These are phyloP conservation scores for Terrapene triunguis DNA, from an alignment of 2,113 vertebrate genomes.

Conservation along the genomic window DNA sequence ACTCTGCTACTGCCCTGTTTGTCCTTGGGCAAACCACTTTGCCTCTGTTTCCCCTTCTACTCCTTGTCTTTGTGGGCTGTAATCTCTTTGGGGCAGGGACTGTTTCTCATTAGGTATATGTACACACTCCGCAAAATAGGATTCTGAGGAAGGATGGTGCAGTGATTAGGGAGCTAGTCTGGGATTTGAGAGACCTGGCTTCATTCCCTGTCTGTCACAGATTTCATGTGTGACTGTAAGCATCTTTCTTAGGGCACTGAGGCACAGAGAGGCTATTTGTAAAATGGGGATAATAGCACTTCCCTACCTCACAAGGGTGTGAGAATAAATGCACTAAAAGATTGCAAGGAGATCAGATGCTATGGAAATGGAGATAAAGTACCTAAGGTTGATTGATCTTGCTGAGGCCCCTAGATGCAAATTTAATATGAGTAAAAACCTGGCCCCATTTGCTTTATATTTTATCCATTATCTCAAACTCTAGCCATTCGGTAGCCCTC, in stretches of 20 bases:
- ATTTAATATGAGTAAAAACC: not conserved
- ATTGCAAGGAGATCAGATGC: not conserved
- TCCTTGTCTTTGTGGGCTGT: not conserved
- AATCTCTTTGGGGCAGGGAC: not conserved
- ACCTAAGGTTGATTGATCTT: not conserved
- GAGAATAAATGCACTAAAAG: not conserved
- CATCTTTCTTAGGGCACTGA: not conserved
- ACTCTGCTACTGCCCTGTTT: not conserved
- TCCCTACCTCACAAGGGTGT: not conserved
- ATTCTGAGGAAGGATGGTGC: not conserved
- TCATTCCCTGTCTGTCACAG: not conserved
- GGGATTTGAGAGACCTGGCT: not conserved
- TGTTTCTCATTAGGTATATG: not conserved
- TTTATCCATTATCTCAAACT: not conserved
- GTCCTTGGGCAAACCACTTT: not conserved
- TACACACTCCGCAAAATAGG: not conserved
- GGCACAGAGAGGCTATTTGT: accelerated
- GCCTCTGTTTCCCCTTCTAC: not conserved
- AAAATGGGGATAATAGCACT: not conserved
- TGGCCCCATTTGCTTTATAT: not conserved
- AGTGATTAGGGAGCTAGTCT: not conserved
- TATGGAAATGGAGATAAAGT: not conserved
- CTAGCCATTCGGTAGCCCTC: not conserved
- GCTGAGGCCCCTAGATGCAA: not conserved
- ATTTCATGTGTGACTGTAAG: not conserved